Percentiles rank a stretch among this genome's conserved stretches.
phyloP scores from a whole-genome alignment of 1,140 invertebrate species.

The Cherax destructor region DNA sequence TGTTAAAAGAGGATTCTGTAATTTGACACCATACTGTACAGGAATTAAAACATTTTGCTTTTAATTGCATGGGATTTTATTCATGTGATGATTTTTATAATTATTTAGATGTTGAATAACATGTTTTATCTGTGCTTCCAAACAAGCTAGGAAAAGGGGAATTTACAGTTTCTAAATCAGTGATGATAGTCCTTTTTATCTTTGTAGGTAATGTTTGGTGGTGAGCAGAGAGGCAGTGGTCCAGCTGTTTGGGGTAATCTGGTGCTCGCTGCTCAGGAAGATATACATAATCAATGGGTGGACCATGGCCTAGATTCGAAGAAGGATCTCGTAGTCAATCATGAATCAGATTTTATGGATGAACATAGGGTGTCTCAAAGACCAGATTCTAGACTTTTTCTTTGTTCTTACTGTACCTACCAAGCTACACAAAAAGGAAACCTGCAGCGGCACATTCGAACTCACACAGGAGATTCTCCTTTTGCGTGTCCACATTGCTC shows the following conservation, averaged over 20 bases:
- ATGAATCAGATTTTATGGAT: slow-evolving; percentile 2
- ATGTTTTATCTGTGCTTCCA: background rate
- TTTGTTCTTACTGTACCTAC: slow-evolving; percentile 24
- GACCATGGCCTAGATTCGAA: slow-evolving; percentile 6
- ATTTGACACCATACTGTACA: too few relatives aligned
- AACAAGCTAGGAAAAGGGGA: background rate
- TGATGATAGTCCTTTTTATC: slow-evolving; percentile 13
- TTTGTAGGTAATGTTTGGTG: slow-evolving; percentile 47
- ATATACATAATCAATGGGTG: slow-evolving; percentile 13
- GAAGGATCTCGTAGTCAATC: background rate
- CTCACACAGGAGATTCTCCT: slow-evolving; percentile 17
- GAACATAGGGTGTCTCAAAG: background rate
- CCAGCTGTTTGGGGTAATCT: slow-evolving; percentile 17
- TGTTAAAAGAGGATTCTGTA: too few relatives aligned
- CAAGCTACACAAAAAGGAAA: slow-evolving; percentile 30
- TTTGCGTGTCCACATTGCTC: slow-evolving; percentile 15
- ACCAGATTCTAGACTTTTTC: slow-evolving; percentile 13
- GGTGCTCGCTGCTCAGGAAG: background rate
- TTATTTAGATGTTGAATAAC: background rate
- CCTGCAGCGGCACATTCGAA: slow-evolving; percentile 22
- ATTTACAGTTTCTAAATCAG: background rate
- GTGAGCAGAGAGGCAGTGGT: slow-evolving; percentile 21
- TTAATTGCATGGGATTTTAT: too few relatives aligned
- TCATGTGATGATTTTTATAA: background rate
- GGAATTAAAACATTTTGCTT: too few relatives aligned